phyloP scores from a whole-genome alignment of 2,113 vertebrate genomes.

The Hippocampus abdominalis region DNA sequence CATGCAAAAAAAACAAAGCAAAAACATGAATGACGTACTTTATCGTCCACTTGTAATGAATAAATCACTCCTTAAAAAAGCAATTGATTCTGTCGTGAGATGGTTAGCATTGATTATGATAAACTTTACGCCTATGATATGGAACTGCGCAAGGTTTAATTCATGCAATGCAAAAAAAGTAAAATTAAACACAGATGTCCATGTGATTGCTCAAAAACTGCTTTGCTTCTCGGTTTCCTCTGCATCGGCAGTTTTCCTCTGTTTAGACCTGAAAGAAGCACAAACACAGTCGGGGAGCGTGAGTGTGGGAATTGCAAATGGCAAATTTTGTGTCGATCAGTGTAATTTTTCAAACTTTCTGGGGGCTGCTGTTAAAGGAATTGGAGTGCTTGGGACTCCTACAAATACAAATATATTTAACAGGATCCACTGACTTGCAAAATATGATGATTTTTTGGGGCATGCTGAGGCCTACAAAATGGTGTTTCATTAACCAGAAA shows the following conservation, averaged over 20 bases:
- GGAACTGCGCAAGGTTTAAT: not conserved
- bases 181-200: slow-evolving; percentile 19
- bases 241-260: not conserved
- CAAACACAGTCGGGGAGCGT: not conserved
- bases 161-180: not conserved
- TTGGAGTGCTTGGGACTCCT: too few relatives aligned
- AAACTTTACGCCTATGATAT: not conserved
- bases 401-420: too few relatives aligned
- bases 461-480: too few relatives aligned
- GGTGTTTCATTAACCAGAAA: too few relatives aligned
- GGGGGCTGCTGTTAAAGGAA: not conserved
- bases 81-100: not conserved
- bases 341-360: not conserved
- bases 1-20: not conserved
- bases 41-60: too few relatives aligned
- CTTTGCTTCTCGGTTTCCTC: not conserved
- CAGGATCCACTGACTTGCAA: too few relatives aligned
- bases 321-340: too few relatives aligned
- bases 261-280: not conserved
- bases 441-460: too few relatives aligned
- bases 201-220: not conserved
- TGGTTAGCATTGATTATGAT: not conserved
- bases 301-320: not conserved
- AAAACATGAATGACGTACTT: too few relatives aligned
- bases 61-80: not conserved